phyloP scores from a whole-genome alignment of 2,113 vertebrate species.

The Orientallactaga bullata region DNA sequence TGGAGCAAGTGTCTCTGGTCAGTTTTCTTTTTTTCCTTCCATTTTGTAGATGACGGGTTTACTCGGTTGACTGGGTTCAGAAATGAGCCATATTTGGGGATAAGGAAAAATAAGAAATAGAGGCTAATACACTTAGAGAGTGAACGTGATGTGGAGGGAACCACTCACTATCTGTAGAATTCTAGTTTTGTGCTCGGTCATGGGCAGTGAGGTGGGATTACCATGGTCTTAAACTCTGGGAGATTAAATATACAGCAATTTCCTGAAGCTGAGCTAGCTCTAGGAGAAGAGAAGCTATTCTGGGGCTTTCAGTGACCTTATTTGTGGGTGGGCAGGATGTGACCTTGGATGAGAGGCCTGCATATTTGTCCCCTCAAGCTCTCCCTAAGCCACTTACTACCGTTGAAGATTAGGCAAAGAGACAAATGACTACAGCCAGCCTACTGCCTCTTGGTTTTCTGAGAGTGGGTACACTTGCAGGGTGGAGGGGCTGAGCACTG shows the following conservation, averaged over 20 bases:
- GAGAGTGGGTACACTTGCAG: neutral
- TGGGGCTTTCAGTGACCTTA: slow-evolving; percentile 49
- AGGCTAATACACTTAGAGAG: neutral
- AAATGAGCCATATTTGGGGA: slow-evolving; percentile 56
- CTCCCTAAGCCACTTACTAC: slow-evolving; percentile 56
- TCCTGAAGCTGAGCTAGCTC: slow-evolving; percentile 71
- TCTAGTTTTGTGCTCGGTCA: neutral
- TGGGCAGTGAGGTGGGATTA: slow-evolving; percentile 5
- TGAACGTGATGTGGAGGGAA: neutral
- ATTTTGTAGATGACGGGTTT: slow-evolving; percentile 58
- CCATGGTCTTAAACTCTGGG: slow-evolving; percentile 44
- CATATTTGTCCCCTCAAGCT: neutral
- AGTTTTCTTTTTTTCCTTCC: slow-evolving; percentile 72
- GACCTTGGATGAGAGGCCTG: slow-evolving; percentile 49
- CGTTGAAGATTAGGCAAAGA: slow-evolving; percentile 59
- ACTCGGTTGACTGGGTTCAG: slow-evolving; percentile 22
- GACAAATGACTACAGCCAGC: neutral
- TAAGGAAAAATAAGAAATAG: slow-evolving; percentile 40
- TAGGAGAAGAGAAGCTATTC: slow-evolving; percentile 69
- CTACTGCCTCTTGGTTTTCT: slow-evolving; percentile 22
- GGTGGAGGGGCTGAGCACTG: neutral
- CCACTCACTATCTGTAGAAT: neutral
- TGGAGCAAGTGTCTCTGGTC: slow-evolving; percentile 60
- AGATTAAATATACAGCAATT: slow-evolving; percentile 72
- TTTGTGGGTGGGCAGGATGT: slow-evolving; percentile 70